These are phyloP conservation scores for Neolamprologus multifasciatus DNA, from an alignment of 2,797 vertebrate species.

Conservation along the genomic window DNA sequence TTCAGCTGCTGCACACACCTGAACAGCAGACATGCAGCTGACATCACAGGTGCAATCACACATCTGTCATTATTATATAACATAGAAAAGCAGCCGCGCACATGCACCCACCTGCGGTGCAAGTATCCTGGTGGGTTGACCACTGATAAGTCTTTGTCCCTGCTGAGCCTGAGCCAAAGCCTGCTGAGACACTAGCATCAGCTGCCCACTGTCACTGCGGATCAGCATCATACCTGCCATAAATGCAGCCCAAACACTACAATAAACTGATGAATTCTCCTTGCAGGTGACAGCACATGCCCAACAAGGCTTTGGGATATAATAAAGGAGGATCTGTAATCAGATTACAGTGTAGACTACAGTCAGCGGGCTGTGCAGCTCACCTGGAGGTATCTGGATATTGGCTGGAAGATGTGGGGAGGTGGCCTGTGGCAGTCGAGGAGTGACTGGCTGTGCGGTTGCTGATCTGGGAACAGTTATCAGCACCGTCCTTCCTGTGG, in stretches of 20 bases:
- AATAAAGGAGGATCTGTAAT: background rate
- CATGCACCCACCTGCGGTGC: constrained; percentile 59
- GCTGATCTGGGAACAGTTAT: constrained; percentile 61
- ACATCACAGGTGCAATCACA: background rate
- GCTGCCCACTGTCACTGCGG: constrained; percentile 87
- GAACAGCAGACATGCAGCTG: background rate
- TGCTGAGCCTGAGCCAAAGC: constrained; percentile 77
- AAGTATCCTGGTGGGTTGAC: constrained; percentile 18
- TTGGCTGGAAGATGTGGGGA: constrained; percentile 66
- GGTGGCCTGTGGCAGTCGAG: constrained; percentile 24
- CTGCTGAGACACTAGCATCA: constrained; percentile 93
- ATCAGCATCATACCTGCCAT: constrained; percentile 87
- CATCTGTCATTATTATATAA: background rate
- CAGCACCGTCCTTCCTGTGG: constrained; percentile 48
- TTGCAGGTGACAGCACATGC: background rate
- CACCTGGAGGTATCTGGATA: constrained; percentile 74
- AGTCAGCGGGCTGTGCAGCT: background rate
- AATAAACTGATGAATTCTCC: background rate
- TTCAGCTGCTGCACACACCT: constrained; percentile 75
- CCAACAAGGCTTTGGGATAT: background rate
- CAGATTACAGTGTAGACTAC: background rate
- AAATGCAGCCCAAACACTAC: background rate
- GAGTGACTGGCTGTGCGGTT: constrained; percentile 23
- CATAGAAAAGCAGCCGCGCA: background rate
- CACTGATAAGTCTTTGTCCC: constrained; percentile 32